Base-by-base conservation (phyloP, 2,113 vertebrate species). In the Stegostoma tigrinum region DNA sequence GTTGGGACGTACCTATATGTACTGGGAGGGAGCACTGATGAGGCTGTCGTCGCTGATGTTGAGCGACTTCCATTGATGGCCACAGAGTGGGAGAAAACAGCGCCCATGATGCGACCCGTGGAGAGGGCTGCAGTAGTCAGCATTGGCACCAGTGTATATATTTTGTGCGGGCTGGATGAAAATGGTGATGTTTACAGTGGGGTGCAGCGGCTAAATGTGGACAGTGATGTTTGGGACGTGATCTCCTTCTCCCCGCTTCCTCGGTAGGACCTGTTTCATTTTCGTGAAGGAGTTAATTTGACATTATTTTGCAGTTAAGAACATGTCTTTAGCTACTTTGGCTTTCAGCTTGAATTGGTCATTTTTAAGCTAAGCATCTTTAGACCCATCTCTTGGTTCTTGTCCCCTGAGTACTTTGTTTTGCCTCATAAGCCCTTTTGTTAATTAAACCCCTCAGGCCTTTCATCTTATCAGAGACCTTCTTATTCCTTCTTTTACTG, bases 141-240 rank as follows among this genome's bases (percentile, higher is more conserved):
- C 1, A 48, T 98, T 96, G 98, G 97, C 4, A 89, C 38, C 0
- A 97, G 96, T 12, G 96, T 99, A 96, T 99, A 98, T 0, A 97
- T 99, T 83, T 97, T 98, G 8, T 99, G 98, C 85, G 98, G 98
- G 67, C 97, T 99, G 96, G 98, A 99, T 97, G 98, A 98, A 96
- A 98, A 98, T 0, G 98, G 98, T 0, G 98, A 98, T 0, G 98
- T 98, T 0, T 99, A 98, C 68, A 96, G 97, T 90, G 98, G 98
- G 15, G 97, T 99, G 96, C 98, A 99, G 96, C 97, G 98, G 96
- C 98, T 98, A 95, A 96, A 96, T 89, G 97, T 96, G 0, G 97
- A 97, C 78, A 96, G 96, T 0, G 97, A 98, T 96, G 97, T 97
- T 66, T 98, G 98, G 98, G 98, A 98, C 68, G 98, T 99, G 21